phyloP scores from a whole-genome alignment of 2,113 vertebrate species.

The Tor tambroides region DNA sequence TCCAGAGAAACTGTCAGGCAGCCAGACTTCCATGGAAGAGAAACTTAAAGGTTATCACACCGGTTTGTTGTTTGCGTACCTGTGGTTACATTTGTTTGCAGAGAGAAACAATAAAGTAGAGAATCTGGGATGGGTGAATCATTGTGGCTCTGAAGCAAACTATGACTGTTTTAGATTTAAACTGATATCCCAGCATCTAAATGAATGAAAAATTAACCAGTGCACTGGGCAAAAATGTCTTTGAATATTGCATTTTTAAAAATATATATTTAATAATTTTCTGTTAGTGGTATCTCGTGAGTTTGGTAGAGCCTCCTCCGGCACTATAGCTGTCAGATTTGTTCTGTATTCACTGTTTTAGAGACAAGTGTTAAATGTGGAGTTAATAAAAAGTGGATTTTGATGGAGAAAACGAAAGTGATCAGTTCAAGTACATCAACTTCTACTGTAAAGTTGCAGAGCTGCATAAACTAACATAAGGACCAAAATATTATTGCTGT shows the following conservation, averaged over 20 bases:
- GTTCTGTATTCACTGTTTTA: not conserved
- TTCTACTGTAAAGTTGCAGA: not conserved
- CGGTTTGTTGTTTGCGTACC: not conserved
- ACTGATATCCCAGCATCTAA: not conserved
- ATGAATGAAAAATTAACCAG: not conserved
- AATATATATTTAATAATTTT: not conserved
- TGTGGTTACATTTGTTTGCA: not conserved
- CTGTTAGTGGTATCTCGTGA: not conserved
- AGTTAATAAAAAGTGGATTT: not conserved
- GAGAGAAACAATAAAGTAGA: not conserved
- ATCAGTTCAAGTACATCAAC: not conserved
- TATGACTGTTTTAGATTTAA: not conserved
- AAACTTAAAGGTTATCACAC: not conserved
- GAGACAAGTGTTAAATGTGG: not conserved
- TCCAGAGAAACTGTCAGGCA: not conserved
- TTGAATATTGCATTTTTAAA: not conserved
- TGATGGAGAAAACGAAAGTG: too few species aligned
- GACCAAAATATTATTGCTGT: not conserved
- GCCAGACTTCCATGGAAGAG: slow-evolving; percentile 22
- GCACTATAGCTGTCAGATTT: not conserved
- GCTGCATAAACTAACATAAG: not conserved
- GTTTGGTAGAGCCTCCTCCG: not conserved
- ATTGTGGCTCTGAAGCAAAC: not conserved
- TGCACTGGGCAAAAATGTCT: not conserved
- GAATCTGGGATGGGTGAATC: not conserved